Evolutionary conservation across 2,797 vertebrate species (phyloP), one percentile per base, ranked within the genome.

Genomic region (Mico argentatus): DNA sequence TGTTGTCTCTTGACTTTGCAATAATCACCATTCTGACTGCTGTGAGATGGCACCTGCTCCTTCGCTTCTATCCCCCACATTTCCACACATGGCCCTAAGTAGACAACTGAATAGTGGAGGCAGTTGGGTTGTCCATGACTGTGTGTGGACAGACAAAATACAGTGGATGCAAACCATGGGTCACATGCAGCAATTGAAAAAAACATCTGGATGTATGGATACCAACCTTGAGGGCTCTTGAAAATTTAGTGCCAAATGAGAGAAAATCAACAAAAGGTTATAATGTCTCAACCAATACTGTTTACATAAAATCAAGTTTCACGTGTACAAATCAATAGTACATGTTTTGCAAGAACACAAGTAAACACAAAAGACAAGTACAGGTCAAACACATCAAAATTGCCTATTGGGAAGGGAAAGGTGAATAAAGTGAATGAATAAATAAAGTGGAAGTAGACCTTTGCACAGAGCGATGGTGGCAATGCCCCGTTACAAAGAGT

Each of bases 311-410:
- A 88, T 77, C 59, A 75, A 55, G 20, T 48, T 59, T 33, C 64
- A 41, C 70, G 13, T 72, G 72, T 64, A 50, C 5, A 73, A 77
- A 84, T 81, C 33, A 73, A 94, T 73, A 82, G 33, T 5, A 67
- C 26, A 33, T 19, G 46, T 67, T 90, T 93, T 95, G 3, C 20
- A 88, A 88, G 82, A 86, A 80, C 24, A 64, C 22, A 26, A 6
- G 57, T 81, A 85, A 80, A 86, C 64, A 57, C 79, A 76, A 67
- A 73, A 27, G 41, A 33, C n/a, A 81, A 92, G 30, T 41, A n/a
- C 41, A 3, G 15, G 27, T 55, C 72, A 79, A 82, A 20, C 9
- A 57, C 15, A 80, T 70, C 57, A 33, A 46, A 83, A 88, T 17
- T 92, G 70, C 12, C 39, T 67, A 11, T 33, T 10, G 86, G 95